Evolutionary conservation across 2,113 vertebrate species (phyloP), one percentile per base, ranked within the genome.

Genomic region (Promerops cafer): DNA sequence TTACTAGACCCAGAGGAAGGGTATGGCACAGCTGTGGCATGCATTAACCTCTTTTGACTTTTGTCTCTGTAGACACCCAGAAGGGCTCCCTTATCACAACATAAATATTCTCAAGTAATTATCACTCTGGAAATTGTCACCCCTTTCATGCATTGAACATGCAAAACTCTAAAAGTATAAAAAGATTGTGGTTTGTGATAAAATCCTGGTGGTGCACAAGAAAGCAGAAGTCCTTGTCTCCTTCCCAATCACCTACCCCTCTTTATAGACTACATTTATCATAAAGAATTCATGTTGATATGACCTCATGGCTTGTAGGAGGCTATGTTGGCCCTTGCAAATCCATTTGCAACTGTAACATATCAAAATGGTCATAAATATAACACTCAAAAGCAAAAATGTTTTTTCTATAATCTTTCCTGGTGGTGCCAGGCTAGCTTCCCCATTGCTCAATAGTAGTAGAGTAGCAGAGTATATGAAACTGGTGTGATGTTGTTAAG

Each of bases 11-110:
- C 61, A 86, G 91, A 87, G 69, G 76, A 95, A 96, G 42, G 89
- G 63, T 63, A 96, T 61, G 83, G 92, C 75, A 76, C 68, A 93
- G 64, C 79, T 93, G 87, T 94, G 83, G 91, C 93, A 84, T 79
- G 72, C 81, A 74, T 96, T 94, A 68, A 94, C 86, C 83, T 96
- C 87, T 92, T 91, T 76, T 95, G 89, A 90, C 84, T 96, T 91
- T 68, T 75, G 82, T 87, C 59, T 91, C 54, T 52, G 18, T 49
- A 87, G 88, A 87, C 69, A 87, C 42, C 28, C 74, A 42, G 49
- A 80, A 92, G 31, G 59, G 44, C 37, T 88, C 49, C 42, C 52
- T 91, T 92, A 82, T 81, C 53, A 37, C 44, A 24, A 68, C 47
- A 84, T 23, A 92, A 96, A 90, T 77, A 89, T 31, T 94, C 42